These are phyloP conservation scores for Apamea anceps DNA, from an alignment of 2,888 invertebrate species.

Conservation along the genomic window DNA sequence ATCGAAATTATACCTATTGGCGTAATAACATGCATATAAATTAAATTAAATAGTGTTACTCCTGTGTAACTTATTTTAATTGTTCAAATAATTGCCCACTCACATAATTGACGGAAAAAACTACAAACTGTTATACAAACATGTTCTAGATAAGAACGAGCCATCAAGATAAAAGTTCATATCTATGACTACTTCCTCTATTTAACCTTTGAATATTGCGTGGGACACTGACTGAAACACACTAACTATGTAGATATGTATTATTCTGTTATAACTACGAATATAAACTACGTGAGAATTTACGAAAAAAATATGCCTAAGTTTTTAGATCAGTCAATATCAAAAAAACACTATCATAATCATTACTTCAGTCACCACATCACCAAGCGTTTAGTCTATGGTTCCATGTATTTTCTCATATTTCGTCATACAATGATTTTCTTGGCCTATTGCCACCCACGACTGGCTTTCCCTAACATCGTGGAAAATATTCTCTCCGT, in stretches of 20 bases:
- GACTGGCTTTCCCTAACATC: neutral
- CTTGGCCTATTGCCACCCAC: constrained; percentile 11
- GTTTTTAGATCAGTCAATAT: neutral
- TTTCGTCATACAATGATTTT: neutral
- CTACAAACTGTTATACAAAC: neutral
- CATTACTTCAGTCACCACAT: neutral
- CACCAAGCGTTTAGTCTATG: neutral
- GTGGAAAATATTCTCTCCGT: neutral
- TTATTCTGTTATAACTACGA: neutral
- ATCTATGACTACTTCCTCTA: constrained; percentile 36
- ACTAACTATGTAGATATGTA: neutral
- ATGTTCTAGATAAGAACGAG: constrained; percentile 7
- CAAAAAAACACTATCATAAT: neutral
- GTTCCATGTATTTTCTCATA: neutral
- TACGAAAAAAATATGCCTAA: neutral
- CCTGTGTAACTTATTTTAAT: neutral
- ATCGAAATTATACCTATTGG: neutral
- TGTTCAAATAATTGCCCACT: neutral
- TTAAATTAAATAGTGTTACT: neutral
- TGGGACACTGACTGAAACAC: constrained; percentile 29
- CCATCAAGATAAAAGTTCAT: constrained; percentile 26
- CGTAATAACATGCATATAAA: neutral
- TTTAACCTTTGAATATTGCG: constrained; percentile 43
- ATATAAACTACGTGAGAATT: neutral
- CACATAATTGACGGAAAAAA: neutral